Percentiles rank a stretch among this genome's conserved stretches.
phyloP scores from a whole-genome alignment of 2,113 vertebrate genomes.

The Sceloporus undulatus region DNA sequence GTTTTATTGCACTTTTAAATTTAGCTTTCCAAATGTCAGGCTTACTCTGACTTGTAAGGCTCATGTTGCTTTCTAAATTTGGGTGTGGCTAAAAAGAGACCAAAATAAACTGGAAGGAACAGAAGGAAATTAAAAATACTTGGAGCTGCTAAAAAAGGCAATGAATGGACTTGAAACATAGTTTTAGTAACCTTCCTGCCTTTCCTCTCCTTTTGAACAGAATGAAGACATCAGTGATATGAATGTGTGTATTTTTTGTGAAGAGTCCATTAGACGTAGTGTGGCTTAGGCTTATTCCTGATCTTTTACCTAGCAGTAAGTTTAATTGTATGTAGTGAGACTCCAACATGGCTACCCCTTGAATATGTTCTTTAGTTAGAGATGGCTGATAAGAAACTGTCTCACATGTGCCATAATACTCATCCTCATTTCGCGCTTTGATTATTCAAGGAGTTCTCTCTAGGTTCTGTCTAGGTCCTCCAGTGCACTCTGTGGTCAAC shows the following conservation, averaged over 20 bases:
- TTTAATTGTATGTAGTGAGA: background rate
- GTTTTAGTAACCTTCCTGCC: slow-evolving; percentile 2
- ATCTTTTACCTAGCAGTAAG: background rate
- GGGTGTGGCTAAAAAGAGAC: slow-evolving; percentile 62
- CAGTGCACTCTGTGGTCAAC: too few species aligned
- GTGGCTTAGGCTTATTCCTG: too few species aligned
- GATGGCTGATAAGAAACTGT: too few species aligned
- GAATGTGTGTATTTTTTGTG: too few species aligned
- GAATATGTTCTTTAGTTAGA: too few species aligned
- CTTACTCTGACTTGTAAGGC: slow-evolving; percentile 54
- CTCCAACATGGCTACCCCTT: background rate
- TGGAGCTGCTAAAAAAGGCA: slow-evolving; percentile 38
- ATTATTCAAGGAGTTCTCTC: too few species aligned
- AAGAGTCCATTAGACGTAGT: too few species aligned
- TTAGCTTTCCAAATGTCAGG: slow-evolving; percentile 59
- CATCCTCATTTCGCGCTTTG: too few species aligned
- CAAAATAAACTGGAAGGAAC: slow-evolving; percentile 71
- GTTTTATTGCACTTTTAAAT: slow-evolving; percentile 43
- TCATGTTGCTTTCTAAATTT: slow-evolving; percentile 76
- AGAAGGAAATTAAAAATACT: slow-evolving; percentile 60
- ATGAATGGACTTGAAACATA: slow-evolving; percentile 18
- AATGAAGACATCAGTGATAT: background rate
- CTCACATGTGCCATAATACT: too few species aligned
- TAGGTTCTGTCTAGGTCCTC: too few species aligned
- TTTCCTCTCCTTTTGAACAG: background rate